Conservation (phyloP, 2,797 vertebrate genomes). For the Takifugu ocellatus region DNA sequence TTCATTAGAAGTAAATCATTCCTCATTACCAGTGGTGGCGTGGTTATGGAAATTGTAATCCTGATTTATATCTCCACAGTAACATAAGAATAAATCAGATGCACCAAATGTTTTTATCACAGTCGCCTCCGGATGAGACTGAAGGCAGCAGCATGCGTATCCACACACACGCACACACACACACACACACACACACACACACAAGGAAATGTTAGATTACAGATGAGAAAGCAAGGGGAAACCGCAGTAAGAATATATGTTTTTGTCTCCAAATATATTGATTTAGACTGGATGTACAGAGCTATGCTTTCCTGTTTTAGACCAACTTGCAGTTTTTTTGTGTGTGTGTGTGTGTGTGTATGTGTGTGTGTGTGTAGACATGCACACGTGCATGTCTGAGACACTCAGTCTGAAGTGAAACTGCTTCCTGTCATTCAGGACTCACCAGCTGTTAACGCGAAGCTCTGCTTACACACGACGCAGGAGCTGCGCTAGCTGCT, state of each 20-base stretch:
- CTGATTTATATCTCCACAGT: conserved; percentile 59
- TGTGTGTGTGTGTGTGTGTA: too few relatives aligned
- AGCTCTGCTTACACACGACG: too few relatives aligned
- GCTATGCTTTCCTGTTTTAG: conserved; percentile 4
- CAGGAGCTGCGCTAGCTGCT: background rate
- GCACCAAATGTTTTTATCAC: conserved; percentile 40
- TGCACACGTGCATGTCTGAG: too few relatives aligned
- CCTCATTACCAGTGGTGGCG: conserved; percentile 61
- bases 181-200: conserved; percentile 1
- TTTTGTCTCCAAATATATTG: conserved; percentile 28
- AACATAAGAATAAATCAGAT: conserved; percentile 30
- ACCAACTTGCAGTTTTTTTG: background rate
- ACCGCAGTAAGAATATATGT: conserved; percentile 30
- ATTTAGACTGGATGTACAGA: conserved; percentile 19
- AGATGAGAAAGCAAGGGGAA: conserved; percentile 14
- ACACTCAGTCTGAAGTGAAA: background rate
- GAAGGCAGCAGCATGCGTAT: background rate
- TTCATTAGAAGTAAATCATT: conserved; percentile 75
- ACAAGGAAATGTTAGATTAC: conserved; percentile 14
- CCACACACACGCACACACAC: background rate
- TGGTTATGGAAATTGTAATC: conserved; percentile 68
- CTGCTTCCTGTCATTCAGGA: background rate
- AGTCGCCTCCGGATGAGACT: conserved; percentile 12
- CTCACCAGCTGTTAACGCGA: background rate
- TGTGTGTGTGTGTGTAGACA: too few relatives aligned